These are phyloP conservation scores for Bombus sibiricus DNA, from an alignment of 1,140 invertebrate species.

Conservation along the genomic window DNA sequence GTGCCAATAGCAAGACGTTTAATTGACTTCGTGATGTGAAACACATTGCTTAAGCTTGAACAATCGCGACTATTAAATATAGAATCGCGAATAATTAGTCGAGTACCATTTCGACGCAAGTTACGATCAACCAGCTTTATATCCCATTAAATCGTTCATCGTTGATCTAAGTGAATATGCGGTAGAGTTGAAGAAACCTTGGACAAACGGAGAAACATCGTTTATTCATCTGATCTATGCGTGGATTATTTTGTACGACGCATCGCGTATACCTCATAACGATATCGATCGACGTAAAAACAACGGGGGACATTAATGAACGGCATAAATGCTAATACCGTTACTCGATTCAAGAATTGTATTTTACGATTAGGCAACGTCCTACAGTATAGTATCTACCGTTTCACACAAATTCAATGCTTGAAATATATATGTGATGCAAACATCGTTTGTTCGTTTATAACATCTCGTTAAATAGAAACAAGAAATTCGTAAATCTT, in stretches of 20 bases:
- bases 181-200: background rate
- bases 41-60: background rate
- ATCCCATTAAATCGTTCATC: conserved; percentile 4
- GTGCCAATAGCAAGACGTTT: background rate
- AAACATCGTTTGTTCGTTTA: no score
- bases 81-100: conserved; percentile 6
- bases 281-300: background rate
- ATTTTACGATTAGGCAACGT: background rate
- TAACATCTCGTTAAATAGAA: no score
- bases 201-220: background rate
- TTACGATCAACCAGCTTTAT: background rate
- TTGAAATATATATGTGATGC: background rate
- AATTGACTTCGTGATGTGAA: background rate
- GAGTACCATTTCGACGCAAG: background rate
- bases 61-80: background rate
- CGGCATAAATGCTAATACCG: background rate
- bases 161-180: no score
- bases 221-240: background rate
- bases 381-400: background rate
- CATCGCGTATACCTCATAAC: background rate
- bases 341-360: conserved; percentile 1
- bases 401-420: background rate
- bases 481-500: background rate
- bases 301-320: background rate
- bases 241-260: background rate